Evolutionary conservation across 1,140 invertebrate species (phyloP), one percentile per base, ranked within the genome.

Genomic region (Hestina assimilis): DNA sequence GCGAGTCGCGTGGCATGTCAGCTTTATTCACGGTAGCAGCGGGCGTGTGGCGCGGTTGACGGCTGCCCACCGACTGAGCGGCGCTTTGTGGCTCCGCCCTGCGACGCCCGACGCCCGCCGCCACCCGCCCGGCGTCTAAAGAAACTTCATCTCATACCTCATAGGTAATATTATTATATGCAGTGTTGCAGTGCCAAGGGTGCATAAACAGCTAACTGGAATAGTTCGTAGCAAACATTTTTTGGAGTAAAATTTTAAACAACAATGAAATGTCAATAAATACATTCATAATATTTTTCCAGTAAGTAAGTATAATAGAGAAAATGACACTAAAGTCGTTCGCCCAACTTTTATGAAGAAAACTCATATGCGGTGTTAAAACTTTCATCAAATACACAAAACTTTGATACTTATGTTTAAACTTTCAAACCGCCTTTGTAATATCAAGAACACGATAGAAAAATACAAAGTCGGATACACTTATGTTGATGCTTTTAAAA

Each of bases 131-230:
- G 68, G 61, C 79, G 75, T 73, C 79, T 79, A 62, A 81, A 76
- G 75, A 79, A 84, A 84, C 78, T 84, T 82, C 78, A 84, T 85
- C 79, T 79, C 80, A 76, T 79, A 84, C 83, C 79, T 79, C 80
- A 76, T 79, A 75, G 66, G 64, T 69, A 83, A 79, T 82, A 40
- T 55, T 59, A 64, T 64, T 64, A 64, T 56, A 56, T 48, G 46
- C 33, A 53, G 45, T 38, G 15, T 35, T 48, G 46, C 33, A 53
- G 45, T 38, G 15, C 45, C 17, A 72, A 75, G 80, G 78, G 79
- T 86, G 77, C 83, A 79, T 81, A 79, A 76, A 72, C 78, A 74
- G 68, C 24, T 4, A 15, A 24, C 21, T 46, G 19, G 12, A 12
- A 31, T 4, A 31, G 9, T 31, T 11, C 12, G 12, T 31, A n/a